These are phyloP conservation scores for Neodiprion pinetum DNA, from an alignment of 1,140 invertebrate genomes.

Conservation along the genomic window DNA sequence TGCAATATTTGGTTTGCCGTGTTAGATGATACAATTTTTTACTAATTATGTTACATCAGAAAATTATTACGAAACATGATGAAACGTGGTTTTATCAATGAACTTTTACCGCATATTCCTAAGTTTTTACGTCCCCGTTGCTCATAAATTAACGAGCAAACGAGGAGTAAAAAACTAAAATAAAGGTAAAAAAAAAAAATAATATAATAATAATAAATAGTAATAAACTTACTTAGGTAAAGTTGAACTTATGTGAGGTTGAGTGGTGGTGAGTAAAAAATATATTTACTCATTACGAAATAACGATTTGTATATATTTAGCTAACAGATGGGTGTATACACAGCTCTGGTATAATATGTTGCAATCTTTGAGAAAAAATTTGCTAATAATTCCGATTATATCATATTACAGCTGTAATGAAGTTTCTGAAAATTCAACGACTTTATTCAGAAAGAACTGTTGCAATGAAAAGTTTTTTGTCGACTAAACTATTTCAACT, in stretches of 20 bases:
- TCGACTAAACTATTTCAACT: not conserved
- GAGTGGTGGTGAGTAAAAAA: not conserved
- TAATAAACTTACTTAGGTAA: not conserved
- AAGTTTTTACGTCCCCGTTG: not conserved
- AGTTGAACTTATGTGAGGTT: not conserved
- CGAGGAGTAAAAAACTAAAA: not conserved
- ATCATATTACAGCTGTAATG: no score
- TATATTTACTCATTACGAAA: not conserved
- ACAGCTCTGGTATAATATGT: not conserved
- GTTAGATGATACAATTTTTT: not conserved
- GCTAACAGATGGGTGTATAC: slow-evolving; percentile 6
- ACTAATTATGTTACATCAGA: not conserved
- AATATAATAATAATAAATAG: not conserved
- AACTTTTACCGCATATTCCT: not conserved
- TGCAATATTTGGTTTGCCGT: not conserved
- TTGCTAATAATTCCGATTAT: no score
- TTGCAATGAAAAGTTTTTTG: not conserved
- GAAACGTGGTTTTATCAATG: slow-evolving; percentile 2
- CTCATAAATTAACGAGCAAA: not conserved
- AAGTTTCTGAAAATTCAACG: no score
- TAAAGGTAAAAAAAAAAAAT: not conserved
- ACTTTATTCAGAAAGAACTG: no score
- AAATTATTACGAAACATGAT: not conserved
- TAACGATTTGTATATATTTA: slow-evolving; percentile 13
- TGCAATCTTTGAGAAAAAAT: not conserved